These are phyloP conservation scores for Otus scops DNA, from an alignment of 2,797 vertebrate species.

Conservation along the genomic window DNA sequence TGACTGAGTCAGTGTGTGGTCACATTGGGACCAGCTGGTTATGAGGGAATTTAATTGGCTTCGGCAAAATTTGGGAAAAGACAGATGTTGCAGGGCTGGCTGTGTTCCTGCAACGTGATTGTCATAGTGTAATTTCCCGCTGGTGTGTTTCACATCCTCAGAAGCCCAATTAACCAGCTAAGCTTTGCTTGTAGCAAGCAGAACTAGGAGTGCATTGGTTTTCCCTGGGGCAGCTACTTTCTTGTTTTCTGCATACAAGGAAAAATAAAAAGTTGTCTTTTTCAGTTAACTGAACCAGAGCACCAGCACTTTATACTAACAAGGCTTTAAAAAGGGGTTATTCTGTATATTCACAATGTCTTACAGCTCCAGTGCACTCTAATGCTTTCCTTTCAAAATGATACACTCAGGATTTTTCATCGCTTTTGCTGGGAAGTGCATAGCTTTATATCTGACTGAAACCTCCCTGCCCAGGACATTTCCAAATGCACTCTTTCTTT, in stretches of 20 bases:
- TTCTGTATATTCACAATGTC: background rate
- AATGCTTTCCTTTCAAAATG: background rate
- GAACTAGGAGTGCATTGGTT: background rate
- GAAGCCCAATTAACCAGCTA: constrained; percentile 43
- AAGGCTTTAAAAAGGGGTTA: background rate
- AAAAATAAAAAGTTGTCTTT: background rate
- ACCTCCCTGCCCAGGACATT: background rate
- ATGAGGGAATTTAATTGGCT: constrained; percentile 22
- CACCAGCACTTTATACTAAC: background rate
- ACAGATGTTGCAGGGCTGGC: constrained; percentile 46
- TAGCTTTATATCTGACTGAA: background rate
- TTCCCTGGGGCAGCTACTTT: background rate
- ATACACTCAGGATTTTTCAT: background rate
- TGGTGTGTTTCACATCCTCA: background rate
- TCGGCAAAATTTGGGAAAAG: constrained; percentile 10
- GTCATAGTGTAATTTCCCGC: constrained; percentile 8
- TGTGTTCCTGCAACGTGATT: background rate
- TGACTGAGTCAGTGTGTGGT: background rate
- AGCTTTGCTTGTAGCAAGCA: background rate
- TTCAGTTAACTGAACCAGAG: background rate
- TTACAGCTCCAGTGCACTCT: background rate
- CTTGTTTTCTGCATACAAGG: background rate
- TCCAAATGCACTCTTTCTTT: background rate
- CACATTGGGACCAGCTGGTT: constrained; percentile 19
- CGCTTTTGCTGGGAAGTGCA: background rate